Evolutionary conservation across 2,113 vertebrate genomes (phyloP), one percentile per base, ranked within the genome.

Genomic region (Solea senegalensis): DNA sequence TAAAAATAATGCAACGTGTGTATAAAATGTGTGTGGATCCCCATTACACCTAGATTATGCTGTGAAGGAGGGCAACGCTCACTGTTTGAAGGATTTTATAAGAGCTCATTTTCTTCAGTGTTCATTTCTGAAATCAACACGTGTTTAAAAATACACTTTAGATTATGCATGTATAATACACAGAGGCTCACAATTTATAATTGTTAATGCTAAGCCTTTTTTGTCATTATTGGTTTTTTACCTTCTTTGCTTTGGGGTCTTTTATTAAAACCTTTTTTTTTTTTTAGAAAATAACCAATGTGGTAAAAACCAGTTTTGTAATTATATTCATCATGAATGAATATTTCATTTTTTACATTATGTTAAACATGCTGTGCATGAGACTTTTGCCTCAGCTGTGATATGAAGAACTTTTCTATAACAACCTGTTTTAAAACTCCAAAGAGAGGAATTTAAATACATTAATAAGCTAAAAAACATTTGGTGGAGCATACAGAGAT

Each of bases 1-100:
- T 84, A 60, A 69, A 74, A 74, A 45, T 83, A 60, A 58, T 45
- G 16, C n/a, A 55, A 60, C 60, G 3, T 58, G 13, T 46, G 50
- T 34, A 6, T 34, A 34, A 34, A 34, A 34, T 34, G 34, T 34
- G 34, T 34, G 34, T 34, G 34, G 34, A 34, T 34, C 5, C 34
- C 34, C 34, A 34, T 34, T 34, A 34, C 3, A 34, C 34, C 5
- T 34, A 34, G 34, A 34, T 34, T 3, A 34, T 3, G 34, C 34
- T 34, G 34, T 34, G 5, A 34, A 34, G 34, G 34, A 34, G 34
- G 5, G 34, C 5, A 34, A 50, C 16, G 51, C n/a, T 41, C 55
- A 56, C 28, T 14, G 12, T 43, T 39, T 26, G n/a, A 40, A 9
- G n/a, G 45, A 60, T 40, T 48, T 74, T 13, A 54, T 16, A 34